Base-by-base conservation (phyloP, 2,113 vertebrate genomes). In the Lota lota region DNA sequence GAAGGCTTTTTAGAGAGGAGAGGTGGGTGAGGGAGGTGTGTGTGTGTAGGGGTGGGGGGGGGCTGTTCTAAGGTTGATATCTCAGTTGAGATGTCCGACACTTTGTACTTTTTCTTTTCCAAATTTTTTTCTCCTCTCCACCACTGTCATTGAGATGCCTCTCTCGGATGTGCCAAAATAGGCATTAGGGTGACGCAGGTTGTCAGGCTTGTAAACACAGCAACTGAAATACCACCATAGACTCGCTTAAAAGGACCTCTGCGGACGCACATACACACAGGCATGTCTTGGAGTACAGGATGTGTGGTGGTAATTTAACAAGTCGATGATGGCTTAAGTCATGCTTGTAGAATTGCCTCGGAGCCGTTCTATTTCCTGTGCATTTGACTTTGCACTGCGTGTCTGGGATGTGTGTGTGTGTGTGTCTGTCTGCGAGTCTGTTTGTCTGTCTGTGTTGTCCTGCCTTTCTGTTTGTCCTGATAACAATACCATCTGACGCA, bases 271-370 rank as follows among this genome's bases (percentile, higher is more conserved):
- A 33, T 7, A 33, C 28, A 33, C 40, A 68, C 64, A 59, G 54
- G 20, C 63, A 66, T 84, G 76, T 81, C 76, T 87, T 63, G 72
- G 78, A 85, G 81, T 83, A 78, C 87, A 85, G 87, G 88, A 91
- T 88, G 88, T 91, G 74, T 18, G 24, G 51, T 62, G 75, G 74
- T 77, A 77, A 86, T 89, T 84, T 84, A 83, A 85, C 88, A 85
- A 50, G 84, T 87, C 72, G 75, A 60, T 72, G 66, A 66, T 72
- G 76, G 63, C 73, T 88, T 61, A 73, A 87, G 86, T 89, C 90
- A 89, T 87, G 58, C 67, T 33, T 87, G 68, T 65, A 88, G 76
- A 88, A 86, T 85, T 88, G 77, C 85, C 87, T 85, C 0, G 69
- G 77, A 88, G 88, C 81, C 47, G n/a, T 81, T 24, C 76, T 63